Base-by-base conservation (phyloP, 2,797 vertebrate genomes). In the Bradypus variegatus region DNA sequence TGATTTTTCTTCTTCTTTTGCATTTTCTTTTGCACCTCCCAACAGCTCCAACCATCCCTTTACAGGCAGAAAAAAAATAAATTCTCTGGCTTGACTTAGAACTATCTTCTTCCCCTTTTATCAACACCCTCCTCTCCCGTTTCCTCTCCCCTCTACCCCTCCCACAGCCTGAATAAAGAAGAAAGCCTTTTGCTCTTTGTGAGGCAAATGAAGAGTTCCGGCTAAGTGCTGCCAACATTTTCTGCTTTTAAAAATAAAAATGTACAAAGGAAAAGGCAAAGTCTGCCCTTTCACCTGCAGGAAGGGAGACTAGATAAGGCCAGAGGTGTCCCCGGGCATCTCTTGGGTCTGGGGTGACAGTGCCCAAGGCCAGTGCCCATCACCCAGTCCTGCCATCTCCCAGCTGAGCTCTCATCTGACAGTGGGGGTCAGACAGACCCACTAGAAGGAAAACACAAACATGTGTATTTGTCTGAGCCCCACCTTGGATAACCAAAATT, bases 121-220 rank as follows among this genome's bases (percentile, higher is more conserved):
- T 14, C 1, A 21, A 69, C 31, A 23, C 31, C 33, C n/a, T 9
- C 3, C 9, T 25, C 15, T 6, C 23, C 33, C 12, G 3, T 33
- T 75, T 8, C 58, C 36, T 79, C 62, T 72, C 36, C 15, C 15
- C 38, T 58, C 23, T 5, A 3, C n/a, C 5, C 25, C 29, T 78
- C 55, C 62, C 41, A 29, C 5, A 1, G 3, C 64, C 62, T 83
- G 55, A 58, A 58, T 21, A 23, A 45, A 45, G 76, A 65, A 67
- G 73, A 81, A 16, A 36, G 77, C 38, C 82, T 72, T 91, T 75
- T 76, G 72, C 38, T 92, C 72, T 90, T 55, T 67, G 36, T 48
- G 62, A 91, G n/a, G 14, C 29, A 8, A 78, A 64, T 7, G 25
- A 65, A 33, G 23, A 75, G 41, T 18, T 11, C 38, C 41, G 70